phyloP scores from a whole-genome alignment of 2,888 invertebrate species.

The Dugesia japonica region DNA sequence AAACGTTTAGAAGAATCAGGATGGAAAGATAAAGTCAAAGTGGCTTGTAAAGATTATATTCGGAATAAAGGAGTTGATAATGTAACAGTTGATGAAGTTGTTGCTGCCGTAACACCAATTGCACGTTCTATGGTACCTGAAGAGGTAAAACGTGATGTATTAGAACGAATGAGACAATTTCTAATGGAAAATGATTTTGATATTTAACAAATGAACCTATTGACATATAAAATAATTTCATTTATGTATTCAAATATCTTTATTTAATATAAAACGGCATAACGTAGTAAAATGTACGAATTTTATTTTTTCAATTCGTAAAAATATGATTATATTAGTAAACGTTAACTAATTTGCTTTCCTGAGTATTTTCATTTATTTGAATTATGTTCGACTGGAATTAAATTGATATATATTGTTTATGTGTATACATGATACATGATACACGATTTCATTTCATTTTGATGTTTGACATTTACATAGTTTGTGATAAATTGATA shows the following conservation, averaged over 20 bases:
- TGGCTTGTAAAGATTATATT: conserved; percentile 27
- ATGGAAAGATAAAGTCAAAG: conserved; percentile 28
- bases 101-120: conserved; percentile 20
- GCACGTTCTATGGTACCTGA: conserved; percentile 23
- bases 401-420: no score
- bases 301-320: no score
- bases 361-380: no score
- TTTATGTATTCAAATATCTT: conserved; percentile 11
- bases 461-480: no score
- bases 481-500: no score
- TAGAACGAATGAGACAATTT: conserved; percentile 24
- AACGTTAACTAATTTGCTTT: no score
- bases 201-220: neutral
- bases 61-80: conserved; percentile 26
- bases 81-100: conserved; percentile 25
- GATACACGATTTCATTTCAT: no score
- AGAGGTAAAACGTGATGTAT: conserved; percentile 24
- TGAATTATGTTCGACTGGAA: no score
- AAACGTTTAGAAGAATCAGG: conserved; percentile 23
- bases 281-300: no score
- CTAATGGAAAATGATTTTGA: conserved; percentile 26
- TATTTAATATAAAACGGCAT: neutral
- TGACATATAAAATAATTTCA: no score
- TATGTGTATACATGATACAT: no score
- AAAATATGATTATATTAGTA: no score